phyloP scores from a whole-genome alignment of 2,797 vertebrate species.

The Thunnus albacares region DNA sequence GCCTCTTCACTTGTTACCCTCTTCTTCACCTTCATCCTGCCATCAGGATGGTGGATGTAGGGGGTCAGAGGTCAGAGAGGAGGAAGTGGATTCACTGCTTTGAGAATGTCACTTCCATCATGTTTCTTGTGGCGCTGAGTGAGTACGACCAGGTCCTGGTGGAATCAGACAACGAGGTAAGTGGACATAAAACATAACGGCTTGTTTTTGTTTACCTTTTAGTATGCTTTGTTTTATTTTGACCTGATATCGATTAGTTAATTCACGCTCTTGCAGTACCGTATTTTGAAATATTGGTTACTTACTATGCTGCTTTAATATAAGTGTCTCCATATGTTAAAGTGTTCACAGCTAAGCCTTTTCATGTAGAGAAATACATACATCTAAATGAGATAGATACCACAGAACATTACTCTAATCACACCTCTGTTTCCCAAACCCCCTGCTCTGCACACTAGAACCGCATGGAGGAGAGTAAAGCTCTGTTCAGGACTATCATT shows the following conservation, averaged over 20 bases:
- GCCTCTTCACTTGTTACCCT: slow-evolving; percentile 12
- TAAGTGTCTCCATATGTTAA: neutral
- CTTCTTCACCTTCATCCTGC: slow-evolving; percentile 20
- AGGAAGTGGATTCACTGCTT: slow-evolving; percentile 99
- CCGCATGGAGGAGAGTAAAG: slow-evolving; percentile 99
- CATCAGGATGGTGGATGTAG: slow-evolving; percentile 97
- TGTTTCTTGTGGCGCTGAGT: slow-evolving; percentile 98
- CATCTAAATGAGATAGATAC: neutral
- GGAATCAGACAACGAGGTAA: slow-evolving; percentile 98
- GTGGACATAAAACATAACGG: neutral
- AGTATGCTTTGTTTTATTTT: no score
- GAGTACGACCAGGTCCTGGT: slow-evolving; percentile 99
- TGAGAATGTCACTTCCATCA: slow-evolving; percentile 99
- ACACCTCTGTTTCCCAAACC: neutral
- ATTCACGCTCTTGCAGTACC: no score
- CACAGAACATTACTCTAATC: neutral
- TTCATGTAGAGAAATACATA: neutral
- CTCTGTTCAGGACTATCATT: slow-evolving; percentile 98
- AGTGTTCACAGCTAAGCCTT: neutral
- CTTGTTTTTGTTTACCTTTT: neutral
- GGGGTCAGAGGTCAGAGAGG: slow-evolving; percentile 97
- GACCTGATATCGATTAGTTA: no score
- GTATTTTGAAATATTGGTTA: no score
- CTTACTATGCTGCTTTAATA: neutral
- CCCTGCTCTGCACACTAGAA: slow-evolving; percentile 84